Base-by-base conservation (phyloP, 2,888 invertebrate species). In the Dione juno region DNA sequence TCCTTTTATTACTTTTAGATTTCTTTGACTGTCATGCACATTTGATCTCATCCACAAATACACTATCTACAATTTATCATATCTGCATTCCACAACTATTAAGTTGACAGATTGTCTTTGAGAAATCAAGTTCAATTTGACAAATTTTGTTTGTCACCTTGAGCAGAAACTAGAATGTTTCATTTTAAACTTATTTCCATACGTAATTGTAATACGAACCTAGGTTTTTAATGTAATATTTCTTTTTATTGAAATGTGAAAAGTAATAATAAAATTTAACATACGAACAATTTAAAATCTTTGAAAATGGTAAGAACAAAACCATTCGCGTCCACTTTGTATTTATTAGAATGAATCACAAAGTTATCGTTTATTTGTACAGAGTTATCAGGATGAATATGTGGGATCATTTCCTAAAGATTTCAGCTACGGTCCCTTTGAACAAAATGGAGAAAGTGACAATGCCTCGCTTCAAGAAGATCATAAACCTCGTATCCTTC, bases 351-450 rank as follows among this genome's bases (percentile, higher is more conserved):
- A 50, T 66, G 66, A 73, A 66, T 66, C 54, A 57, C 40, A 45
- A 68, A 69, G 53, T 69, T 69, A 74, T 70, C 64, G n/a, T 41
- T 66, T 70, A 40, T 72, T 65, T 21, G 48, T 54, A 48, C 74
- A 94, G 94, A 94, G 93, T 86, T 94, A 93, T 86, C 94, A 92
- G 83, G 95, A 95, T 79, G 94, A 94, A 81, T 94, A 90, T 80
- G 94, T 94, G 76, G 95, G 94, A 45, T 94, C 95, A 37, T 98
- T 98, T 87, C 97, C 98, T 10, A 98, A 98, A 87, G 97, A 97
- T 84, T 98, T 97, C 90, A 98, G 97, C 54, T 99, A 98, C 88
- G 97, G 97, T 1, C 96, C 96, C 13, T 98, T 97, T 82, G 97
- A 97, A 84, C 97, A 96, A 70, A 97, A 97, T 81, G 95, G 94